Conservation (phyloP, 2,797 vertebrate genomes). For the Argentina silus region DNA sequence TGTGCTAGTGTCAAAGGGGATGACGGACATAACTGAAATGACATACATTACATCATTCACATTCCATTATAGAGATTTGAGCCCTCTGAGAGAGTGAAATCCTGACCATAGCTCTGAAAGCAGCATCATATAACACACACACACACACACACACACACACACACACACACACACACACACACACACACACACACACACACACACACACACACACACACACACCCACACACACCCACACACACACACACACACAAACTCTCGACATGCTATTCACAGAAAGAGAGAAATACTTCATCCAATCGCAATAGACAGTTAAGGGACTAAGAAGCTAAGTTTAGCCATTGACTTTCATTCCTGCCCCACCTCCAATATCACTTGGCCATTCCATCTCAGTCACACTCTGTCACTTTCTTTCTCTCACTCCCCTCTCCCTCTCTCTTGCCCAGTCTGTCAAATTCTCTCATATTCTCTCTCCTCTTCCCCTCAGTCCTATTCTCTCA, state of each 20-base stretch:
- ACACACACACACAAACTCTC: constrained; percentile 8
- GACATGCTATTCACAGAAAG: neutral
- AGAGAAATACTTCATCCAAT: neutral
- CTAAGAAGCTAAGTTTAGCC: constrained; percentile 13
- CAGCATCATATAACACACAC: constrained; percentile 13
- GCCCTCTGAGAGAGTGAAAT: constrained; percentile 1
- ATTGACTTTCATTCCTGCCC: constrained; percentile 5
- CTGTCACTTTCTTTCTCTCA: neutral
- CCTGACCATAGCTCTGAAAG: neutral
- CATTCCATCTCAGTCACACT: constrained; percentile 19
- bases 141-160: constrained; percentile 11
- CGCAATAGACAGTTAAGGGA: constrained; percentile 5
- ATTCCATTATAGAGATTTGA: constrained; percentile 14
- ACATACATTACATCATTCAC: constrained; percentile 34
- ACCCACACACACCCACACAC: constrained; percentile 12
- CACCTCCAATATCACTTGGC: neutral
- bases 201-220: constrained; percentile 8
- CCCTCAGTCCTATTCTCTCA: neutral
- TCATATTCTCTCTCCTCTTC: neutral
- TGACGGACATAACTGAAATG: constrained; percentile 12
- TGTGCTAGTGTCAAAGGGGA: neutral
- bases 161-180: constrained; percentile 18
- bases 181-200: constrained; percentile 3
- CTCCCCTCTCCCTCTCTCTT: neutral
- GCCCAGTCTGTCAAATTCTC: neutral